phyloP scores from a whole-genome alignment of 2,797 vertebrate species.

The Hypotaenidia okinawae region DNA sequence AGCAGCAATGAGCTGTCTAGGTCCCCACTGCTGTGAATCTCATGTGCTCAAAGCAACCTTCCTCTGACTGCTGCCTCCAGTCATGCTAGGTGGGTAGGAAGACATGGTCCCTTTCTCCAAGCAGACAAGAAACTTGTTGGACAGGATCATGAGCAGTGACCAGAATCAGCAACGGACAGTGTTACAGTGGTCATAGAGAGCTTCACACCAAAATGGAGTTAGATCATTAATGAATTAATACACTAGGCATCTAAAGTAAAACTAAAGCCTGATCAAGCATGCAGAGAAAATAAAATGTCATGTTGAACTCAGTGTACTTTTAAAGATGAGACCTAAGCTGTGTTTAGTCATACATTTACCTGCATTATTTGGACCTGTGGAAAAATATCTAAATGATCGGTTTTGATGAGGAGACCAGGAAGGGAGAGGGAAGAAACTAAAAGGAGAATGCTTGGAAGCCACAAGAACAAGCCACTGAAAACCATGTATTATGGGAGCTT shows the following conservation, averaged over 20 bases:
- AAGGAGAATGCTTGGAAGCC: not conserved
- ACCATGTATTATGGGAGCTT: not conserved
- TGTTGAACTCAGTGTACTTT: not conserved
- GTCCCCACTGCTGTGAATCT: not conserved
- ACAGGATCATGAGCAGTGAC: not conserved
- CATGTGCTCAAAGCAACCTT: not conserved
- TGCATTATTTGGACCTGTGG: no score
- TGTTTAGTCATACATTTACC: not conserved
- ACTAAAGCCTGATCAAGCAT: not conserved
- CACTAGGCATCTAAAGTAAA: not conserved
- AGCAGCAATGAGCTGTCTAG: not conserved
- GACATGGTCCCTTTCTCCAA: no score
- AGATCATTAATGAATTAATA: not conserved
- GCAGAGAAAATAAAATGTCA: not conserved
- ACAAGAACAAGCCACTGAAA: not conserved
- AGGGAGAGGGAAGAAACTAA: not conserved
- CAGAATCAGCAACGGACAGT: not conserved
- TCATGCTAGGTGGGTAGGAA: not conserved
- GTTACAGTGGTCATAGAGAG: not conserved
- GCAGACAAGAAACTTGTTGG: fast-evolving
- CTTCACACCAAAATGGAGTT: not conserved
- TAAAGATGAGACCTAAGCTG: not conserved
- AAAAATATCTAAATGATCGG: not conserved
- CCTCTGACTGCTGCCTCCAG: not conserved
- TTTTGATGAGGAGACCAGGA: not conserved